phyloP scores from a whole-genome alignment of 2,113 vertebrate species.

The Tupaia chinensis region DNA sequence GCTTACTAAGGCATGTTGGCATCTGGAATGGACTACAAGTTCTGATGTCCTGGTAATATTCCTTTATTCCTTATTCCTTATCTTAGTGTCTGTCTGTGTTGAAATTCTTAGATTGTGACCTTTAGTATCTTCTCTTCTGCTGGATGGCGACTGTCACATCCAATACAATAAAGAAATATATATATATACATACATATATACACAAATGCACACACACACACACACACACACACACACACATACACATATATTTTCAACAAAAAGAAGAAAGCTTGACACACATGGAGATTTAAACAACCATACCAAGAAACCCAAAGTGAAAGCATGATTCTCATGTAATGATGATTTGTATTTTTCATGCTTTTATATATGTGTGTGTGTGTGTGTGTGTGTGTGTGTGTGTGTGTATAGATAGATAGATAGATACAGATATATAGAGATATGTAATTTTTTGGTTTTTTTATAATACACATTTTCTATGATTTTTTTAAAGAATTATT shows the following conservation, averaged over 20 bases:
- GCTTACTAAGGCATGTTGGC: not conserved
- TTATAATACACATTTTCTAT: too few species aligned
- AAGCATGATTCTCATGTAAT: not conserved
- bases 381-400: too few species aligned
- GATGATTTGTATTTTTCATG: not conserved
- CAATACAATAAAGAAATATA: not conserved
- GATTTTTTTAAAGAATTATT: too few species aligned
- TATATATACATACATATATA: not conserved
- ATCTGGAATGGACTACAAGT: not conserved
- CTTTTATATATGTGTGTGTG: too few species aligned
- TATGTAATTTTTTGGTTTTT: too few species aligned
- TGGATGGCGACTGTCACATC: not conserved
- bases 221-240: not conserved
- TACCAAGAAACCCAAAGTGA: not conserved
- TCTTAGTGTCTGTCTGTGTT: not conserved
- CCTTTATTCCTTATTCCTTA: not conserved
- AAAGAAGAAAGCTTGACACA: not conserved
- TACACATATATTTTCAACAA: not conserved
- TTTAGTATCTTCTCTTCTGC: not conserved
- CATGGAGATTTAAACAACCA: not conserved
- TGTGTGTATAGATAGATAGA: too few species aligned
- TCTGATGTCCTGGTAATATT: not conserved
- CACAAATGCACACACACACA: too few species aligned
- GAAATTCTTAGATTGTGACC: not conserved
- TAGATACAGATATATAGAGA: too few species aligned